Evolutionary conservation across 2,888 invertebrate genomes (phyloP).

Genomic region (Hetaerina titia): DNA sequence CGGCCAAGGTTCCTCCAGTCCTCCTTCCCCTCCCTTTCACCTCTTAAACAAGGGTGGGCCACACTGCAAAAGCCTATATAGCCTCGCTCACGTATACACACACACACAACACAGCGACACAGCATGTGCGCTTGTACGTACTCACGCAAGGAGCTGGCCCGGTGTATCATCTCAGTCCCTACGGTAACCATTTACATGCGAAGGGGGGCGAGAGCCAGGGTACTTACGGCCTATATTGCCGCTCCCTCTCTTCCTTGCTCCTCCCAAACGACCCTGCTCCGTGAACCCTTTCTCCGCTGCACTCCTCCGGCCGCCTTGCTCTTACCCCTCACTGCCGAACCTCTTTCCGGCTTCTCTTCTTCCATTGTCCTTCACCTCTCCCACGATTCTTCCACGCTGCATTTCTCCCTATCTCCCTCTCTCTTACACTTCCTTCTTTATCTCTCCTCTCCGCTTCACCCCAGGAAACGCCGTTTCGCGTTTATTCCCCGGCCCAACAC

Average conservation of each 20-base stretch:
- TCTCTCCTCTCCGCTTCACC: neutral
- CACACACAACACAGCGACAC: too few species aligned
- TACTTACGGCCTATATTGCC: neutral
- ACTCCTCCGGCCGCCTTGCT: neutral
- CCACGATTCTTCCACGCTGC: neutral
- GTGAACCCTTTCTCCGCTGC: neutral
- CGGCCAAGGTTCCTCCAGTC: neutral
- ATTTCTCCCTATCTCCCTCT: neutral
- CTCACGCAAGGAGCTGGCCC: neutral
- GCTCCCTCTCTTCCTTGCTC: neutral
- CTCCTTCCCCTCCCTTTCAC: neutral
- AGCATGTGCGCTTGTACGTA: neutral
- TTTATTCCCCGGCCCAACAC: neutral
- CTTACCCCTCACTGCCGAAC: neutral
- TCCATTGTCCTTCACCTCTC: neutral
- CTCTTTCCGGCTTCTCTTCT: neutral
- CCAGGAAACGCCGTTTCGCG: neutral
- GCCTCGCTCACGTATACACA: too few species aligned
- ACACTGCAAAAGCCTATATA: neutral
- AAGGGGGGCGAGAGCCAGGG: neutral
- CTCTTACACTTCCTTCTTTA: neutral
- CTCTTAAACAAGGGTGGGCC: neutral
- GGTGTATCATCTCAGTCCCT: neutral
- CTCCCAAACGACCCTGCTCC: neutral
- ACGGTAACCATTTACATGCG: constrained; percentile 21